Evolutionary conservation across 2,888 invertebrate species (phyloP), one percentile per base, ranked within the genome.

Genomic region (Melinaea menophilus): DNA sequence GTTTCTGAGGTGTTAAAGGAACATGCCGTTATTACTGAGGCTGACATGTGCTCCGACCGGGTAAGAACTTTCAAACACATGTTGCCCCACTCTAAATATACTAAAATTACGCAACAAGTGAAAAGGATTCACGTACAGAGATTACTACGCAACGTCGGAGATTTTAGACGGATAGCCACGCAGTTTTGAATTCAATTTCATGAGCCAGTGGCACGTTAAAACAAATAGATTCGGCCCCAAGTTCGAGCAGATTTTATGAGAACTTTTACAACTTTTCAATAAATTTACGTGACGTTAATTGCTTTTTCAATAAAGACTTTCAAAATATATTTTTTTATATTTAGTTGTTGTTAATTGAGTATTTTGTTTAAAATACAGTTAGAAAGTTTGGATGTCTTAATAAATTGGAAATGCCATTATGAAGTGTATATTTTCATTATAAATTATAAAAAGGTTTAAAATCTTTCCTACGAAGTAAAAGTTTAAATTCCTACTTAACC

Each of bases 1-100:
- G 80, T 78, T 77, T 76, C 59, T 74, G 72, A 71, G 73, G 73
- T 73, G 75, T 73, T 76, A 77, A 76, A 75, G 75, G 74, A 73
- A 73, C 73, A 72, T 71, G 68, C 66, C 71, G 75, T 76, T 77
- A 79, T 80, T 79, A 76, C 78, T 76, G 77, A 69, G 65, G 69
- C 71, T 74, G 76, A 77, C 74, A 72, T 71, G 73, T 75, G 72
- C 73, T 73, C 62, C 66, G 65, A 71, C 70, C 68, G 69, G 64
- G 68, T 71, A 71, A 73, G 71, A 73, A 72, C 72, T 72, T 72
- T 71, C 64, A 70, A 71, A 73, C 68, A 71, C 72, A 70, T 70
- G 70, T 71, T 71, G 62, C 66, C 59, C 68, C 68, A 67, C 67
- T 69, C 63, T 70, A 69, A 74, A 72, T 68, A 68, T 68, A 64